Conservation (phyloP, 2,888 invertebrate species). For the Eupithecia exiguata region DNA sequence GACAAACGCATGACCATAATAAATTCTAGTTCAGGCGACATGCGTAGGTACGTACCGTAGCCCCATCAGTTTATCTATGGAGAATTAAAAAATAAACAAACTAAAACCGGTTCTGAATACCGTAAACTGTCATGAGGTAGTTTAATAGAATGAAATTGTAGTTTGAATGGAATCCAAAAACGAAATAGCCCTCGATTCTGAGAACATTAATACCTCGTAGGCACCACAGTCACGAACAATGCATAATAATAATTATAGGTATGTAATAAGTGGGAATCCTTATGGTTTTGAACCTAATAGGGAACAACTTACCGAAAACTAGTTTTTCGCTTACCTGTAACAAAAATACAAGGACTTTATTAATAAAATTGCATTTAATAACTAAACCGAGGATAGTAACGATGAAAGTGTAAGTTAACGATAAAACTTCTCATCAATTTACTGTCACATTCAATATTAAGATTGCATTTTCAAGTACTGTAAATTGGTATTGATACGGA, state of each 20-base stretch:
- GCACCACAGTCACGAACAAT: conserved; percentile 33
- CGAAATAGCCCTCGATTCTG: conserved; percentile 39
- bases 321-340: conserved; percentile 57
- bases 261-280: background rate
- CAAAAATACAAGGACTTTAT: conserved; percentile 23
- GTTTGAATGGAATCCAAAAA: conserved; percentile 40
- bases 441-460: background rate
- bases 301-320: conserved; percentile 44
- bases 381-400: no score
- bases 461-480: background rate
- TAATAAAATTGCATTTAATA: background rate
- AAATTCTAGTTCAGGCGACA: conserved; percentile 35
- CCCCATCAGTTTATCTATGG: conserved; percentile 26
- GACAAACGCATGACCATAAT: conserved; percentile 21
- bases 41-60: conserved; percentile 22
- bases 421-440: background rate
- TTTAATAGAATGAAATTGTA: conserved; percentile 48
- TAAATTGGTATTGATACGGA: no score
- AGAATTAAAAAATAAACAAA: conserved; percentile 38
- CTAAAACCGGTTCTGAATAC: conserved; percentile 47
- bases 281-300: background rate
- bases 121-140: conserved; percentile 43
- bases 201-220: conserved; percentile 45
- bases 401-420: background rate
- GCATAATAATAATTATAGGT: conserved; percentile 36